Base-by-base conservation (phyloP, 2,113 vertebrate species). In the Ammospiza caudacuta region DNA sequence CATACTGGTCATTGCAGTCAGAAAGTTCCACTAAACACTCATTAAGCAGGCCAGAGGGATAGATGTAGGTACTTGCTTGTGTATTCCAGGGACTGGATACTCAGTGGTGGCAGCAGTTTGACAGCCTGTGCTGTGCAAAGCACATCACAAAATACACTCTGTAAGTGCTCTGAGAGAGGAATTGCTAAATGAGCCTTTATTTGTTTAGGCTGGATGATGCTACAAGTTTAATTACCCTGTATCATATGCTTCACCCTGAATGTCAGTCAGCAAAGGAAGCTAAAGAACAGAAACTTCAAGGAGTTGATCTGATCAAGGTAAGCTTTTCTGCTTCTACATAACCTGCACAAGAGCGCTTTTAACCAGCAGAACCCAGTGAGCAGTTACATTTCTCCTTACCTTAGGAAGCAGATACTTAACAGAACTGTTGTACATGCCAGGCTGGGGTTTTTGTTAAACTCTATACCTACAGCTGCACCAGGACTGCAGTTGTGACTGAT, bases 201-300 rank as follows among this genome's bases (percentile, higher is more conserved):
- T 85, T 93, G 5, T 74, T 89, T 70, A 99, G 99, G 93, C 25
- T 98, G 4, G 98, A 99, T 33, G 98, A 99, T 51, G 98, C 99
- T 2, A 90, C 97, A 41, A 98, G 97, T 90, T 96, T 99, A 58
- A 98, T 99, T 70, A 98, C 90, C 37, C 97, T 99, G 15, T 99
- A 99, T 96, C 98, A 99, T 58, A 97, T 99, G 97, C 78, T 99
- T 18, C 98, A 99, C 77, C 99, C 99, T 23, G 97, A 98, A n/a
- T 98, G 99, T 69, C 98, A 97, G 16, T 99, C 98, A 5, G 99
- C 99, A 44, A 98, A 90, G 89, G 98, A 98, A 82, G 98, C 99
- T 59, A 92, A 96, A 80, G 94, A 94, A 66, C 95, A 98, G 93
- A 97, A 98, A 67, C 98, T 98, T 39, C 83, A 98, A 20, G 98